These are phyloP conservation scores for Typhlichthys subterraneus DNA, from an alignment of 2,797 vertebrate species.

Conservation along the genomic window DNA sequence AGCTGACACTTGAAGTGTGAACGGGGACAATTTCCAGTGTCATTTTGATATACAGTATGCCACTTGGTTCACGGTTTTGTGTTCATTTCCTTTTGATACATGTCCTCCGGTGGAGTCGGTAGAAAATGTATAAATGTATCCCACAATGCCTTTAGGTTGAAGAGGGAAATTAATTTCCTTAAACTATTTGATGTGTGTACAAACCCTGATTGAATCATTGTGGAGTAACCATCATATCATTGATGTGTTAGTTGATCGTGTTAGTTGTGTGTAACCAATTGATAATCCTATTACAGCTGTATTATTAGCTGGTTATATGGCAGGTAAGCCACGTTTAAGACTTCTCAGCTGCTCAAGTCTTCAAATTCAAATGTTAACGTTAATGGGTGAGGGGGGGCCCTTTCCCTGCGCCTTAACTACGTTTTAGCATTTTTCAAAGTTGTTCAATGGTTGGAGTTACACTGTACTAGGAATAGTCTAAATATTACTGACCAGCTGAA, in stretches of 20 bases:
- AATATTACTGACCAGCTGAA: no score
- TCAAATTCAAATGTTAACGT: no score
- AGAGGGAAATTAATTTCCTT: neutral
- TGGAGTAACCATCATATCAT: constrained; percentile 12
- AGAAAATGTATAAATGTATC: constrained; percentile 47
- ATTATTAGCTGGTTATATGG: no score
- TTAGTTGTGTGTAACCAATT: constrained; percentile 9
- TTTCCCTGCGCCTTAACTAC: no score
- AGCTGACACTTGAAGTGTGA: constrained; percentile 22
- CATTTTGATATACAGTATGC: neutral
- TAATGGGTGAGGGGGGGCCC: no score
- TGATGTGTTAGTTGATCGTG: constrained; percentile 18
- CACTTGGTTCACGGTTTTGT: no score
- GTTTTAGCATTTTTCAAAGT: no score
- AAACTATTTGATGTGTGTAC: neutral
- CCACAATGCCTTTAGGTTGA: constrained; percentile 47
- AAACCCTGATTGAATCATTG: neutral
- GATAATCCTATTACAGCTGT: constrained; percentile 29
- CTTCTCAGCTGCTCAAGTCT: no score
- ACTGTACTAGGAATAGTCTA: no score
- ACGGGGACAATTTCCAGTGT: constrained; percentile 33
- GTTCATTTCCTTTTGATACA: no score
- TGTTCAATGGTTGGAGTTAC: no score
- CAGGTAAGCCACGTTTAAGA: no score
- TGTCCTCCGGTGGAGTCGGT: constrained; percentile 4